A percentile compares a stretch with the other conserved stretches of the same genome.
These are phyloP conservation scores for Grus americana DNA, from an alignment of 2,113 vertebrate species.

Conservation along the genomic window DNA sequence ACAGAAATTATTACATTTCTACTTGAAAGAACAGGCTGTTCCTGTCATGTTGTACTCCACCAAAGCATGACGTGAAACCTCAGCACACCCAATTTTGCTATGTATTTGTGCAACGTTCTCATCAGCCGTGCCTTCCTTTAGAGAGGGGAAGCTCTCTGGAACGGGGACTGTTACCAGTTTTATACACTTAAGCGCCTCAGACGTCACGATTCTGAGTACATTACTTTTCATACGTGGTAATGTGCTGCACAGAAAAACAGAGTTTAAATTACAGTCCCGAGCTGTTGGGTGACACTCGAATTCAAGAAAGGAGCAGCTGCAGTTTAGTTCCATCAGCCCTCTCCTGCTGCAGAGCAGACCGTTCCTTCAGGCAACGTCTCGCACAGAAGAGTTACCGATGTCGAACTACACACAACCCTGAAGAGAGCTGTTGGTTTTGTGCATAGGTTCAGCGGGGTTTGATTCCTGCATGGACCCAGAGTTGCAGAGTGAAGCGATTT, in stretches of 20 bases:
- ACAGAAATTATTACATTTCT: not conserved
- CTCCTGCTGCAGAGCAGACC: not conserved
- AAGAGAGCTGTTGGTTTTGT: not conserved
- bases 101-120: not conserved
- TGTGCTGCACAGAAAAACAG: not conserved
- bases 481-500: not conserved
- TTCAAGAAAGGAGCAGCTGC: not conserved
- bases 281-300: not conserved
- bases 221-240: not conserved
- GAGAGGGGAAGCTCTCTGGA: not conserved
- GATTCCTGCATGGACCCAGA: not conserved
- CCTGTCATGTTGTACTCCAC: not conserved
- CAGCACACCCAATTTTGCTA: not conserved
- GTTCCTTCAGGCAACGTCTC: not conserved
- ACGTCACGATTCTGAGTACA: not conserved
- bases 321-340: not conserved
- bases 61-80: not conserved
- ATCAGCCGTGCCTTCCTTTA: not conserved
- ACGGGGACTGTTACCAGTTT: not conserved
- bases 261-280: not conserved
- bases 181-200: not conserved
- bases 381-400: fast-evolving
- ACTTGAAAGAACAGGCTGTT: slow-evolving; percentile 5
- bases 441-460: not conserved
- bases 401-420: fast-evolving